Evolutionary conservation across 2,888 invertebrate species (phyloP).

Genomic region (Cartodere bifasciata): DNA sequence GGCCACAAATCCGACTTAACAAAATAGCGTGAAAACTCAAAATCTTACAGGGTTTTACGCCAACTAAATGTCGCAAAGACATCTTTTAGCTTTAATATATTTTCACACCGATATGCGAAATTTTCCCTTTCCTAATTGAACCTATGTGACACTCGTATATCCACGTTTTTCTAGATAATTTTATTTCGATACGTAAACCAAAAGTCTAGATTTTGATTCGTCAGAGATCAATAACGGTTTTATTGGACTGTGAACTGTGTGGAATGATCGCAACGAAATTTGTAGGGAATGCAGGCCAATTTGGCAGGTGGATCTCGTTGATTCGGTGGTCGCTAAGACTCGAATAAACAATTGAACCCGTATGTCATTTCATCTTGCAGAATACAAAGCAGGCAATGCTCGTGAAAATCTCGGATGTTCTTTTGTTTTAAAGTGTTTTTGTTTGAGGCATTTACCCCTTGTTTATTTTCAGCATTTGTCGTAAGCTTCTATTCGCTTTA

Average conservation of each 20-base stretch:
- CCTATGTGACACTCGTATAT: too few species aligned
- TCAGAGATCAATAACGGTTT: too few species aligned
- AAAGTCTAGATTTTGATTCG: too few species aligned
- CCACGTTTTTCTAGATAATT: too few species aligned
- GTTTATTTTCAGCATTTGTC: conserved; percentile 20
- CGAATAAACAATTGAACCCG: conserved; percentile 29
- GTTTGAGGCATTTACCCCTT: conserved; percentile 20
- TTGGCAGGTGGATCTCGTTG: conserved; percentile 12
- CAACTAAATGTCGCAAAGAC: conserved; percentile 3
- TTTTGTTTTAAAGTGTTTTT: conserved; percentile 26
- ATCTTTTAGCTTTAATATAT: conserved; percentile 1
- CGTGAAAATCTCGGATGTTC: conserved; percentile 24
- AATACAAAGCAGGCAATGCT: conserved; percentile 27
- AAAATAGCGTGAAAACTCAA: conserved; percentile 19
- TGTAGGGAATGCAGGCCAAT: conserved; percentile 3
- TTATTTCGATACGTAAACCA: too few species aligned
- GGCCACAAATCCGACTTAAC: conserved; percentile 21
- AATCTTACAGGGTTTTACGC: conserved; percentile 17
- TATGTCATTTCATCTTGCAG: conserved; percentile 27
- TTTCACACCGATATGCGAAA: neutral
- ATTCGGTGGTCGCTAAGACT: conserved; percentile 25
- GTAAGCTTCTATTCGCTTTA: too few species aligned
- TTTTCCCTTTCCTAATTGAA: too few species aligned
- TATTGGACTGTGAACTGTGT: too few species aligned
- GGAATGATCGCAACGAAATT: too few species aligned